These are phyloP conservation scores for Micromussa lordhowensis DNA, from an alignment of 92 coral and sea anemone genomes.

Conservation along the genomic window DNA sequence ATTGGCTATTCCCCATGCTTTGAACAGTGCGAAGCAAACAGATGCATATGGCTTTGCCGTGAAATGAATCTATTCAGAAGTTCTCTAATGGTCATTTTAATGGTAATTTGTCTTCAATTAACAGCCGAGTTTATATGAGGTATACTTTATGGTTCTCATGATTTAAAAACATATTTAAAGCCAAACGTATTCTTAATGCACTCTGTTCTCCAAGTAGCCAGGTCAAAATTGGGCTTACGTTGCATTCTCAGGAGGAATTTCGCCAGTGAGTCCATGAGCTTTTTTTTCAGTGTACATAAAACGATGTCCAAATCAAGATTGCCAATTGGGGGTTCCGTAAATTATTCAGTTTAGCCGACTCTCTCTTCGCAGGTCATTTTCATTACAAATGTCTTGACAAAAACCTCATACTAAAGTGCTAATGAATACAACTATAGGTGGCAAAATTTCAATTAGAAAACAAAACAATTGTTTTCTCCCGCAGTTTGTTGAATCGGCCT, in stretches of 20 bases:
- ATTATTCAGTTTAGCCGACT: constrained; percentile 3
- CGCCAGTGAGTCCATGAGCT: not conserved
- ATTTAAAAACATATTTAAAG: not conserved
- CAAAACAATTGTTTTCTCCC: not conserved
- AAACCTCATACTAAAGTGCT: not conserved
- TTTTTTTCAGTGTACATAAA: not conserved
- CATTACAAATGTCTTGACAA: not conserved
- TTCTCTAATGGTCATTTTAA: not conserved
- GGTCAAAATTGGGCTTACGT: not conserved
- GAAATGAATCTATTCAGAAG: not conserved
- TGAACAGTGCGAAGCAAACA: not conserved
- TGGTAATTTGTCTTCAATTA: not conserved
- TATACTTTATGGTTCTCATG: not conserved
- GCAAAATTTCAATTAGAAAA: constrained; percentile 16
- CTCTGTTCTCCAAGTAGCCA: not conserved
- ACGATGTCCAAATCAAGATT: not conserved
- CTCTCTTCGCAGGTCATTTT: not conserved
- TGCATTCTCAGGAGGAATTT: not conserved
- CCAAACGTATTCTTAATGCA: not conserved
- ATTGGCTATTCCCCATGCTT: not conserved
- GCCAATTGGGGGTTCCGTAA: not conserved
- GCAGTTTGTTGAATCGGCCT: constrained; percentile 6
- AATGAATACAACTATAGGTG: not conserved
- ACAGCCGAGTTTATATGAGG: not conserved
- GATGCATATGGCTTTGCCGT: not conserved